Base-by-base conservation (phyloP, 2,113 vertebrate species). In the Microcebus griseorufus region DNA sequence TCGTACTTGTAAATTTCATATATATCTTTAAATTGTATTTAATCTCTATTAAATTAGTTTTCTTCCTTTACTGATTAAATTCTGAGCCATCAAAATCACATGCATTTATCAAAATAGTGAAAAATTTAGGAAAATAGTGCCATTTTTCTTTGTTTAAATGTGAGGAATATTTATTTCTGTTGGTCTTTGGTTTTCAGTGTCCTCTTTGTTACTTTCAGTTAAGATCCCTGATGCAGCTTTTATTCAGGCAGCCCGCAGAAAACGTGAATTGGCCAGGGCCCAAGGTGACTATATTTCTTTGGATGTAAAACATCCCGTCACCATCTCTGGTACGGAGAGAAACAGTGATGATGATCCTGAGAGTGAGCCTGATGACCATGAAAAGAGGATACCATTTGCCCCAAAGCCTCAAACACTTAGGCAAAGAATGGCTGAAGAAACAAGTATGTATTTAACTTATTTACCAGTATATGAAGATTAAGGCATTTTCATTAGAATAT, bases 401-500 rank as follows among this genome's bases (percentile, higher is more conserved):
- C 99, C 99, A 20, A 98, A 98, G 97, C 91, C 98, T 62, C 99
- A 98, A 98, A 99, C 98, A 85, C 98, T 99, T 45, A 98, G 98
- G 92, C 98, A 99, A 96, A 99, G 99, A 96, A 99, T 99, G 96
- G 93, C 98, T 14, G 99, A 99, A 97, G 99, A 99, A 97, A 98
- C 99, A 95, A 98, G 99, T 99, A 98, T 1, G 0, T 88, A 98
- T 98, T 97, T 96, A 84, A 23, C 81, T 17, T 6, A 94, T 96
- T 93, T 92, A 93, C 20, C 5, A 17, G 7, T 34, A 37, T 70
- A 18, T 88, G 23, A 93, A 79, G 27, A 67, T 82, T 20, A 88
- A 90, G 69, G 32, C 69, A 25, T 93, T 93, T 91, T 95, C 14
- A 76, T 85, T 55, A 67, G 1, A 69, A 27, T 87, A 22, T 85